phyloP scores from a whole-genome alignment of 1,140 invertebrate species.

The Drosophila paulistorum region DNA sequence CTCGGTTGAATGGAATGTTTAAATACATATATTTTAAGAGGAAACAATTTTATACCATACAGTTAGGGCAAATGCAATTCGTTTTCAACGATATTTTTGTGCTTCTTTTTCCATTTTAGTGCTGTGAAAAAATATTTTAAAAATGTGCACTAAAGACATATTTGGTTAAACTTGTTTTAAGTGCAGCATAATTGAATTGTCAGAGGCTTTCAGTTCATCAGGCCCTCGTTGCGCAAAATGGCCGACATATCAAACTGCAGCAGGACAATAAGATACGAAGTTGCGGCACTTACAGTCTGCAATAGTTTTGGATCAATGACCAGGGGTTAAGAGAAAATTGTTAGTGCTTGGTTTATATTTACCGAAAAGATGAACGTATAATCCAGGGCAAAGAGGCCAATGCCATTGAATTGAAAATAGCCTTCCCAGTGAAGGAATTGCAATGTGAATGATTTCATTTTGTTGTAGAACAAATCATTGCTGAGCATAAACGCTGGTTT shows the following conservation, averaged over 20 bases:
- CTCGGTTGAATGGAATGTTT: neutral
- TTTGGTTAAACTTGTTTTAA: constrained; percentile 7
- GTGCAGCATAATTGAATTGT: constrained; percentile 37
- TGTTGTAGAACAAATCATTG: constrained; percentile 81
- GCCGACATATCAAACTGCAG: constrained; percentile 82
- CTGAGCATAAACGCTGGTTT: constrained; percentile 81
- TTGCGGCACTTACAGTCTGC: constrained; percentile 81
- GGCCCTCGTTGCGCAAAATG: constrained; percentile 71
- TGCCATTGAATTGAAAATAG: constrained; percentile 81
- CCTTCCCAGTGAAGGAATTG: constrained; percentile 82
- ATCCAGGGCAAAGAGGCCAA: constrained; percentile 77
- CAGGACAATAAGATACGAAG: constrained; percentile 82
- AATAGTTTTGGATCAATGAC: constrained; percentile 30
- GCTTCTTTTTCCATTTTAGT: neutral
- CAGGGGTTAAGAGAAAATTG: neutral
- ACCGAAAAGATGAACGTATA: constrained; percentile 83
- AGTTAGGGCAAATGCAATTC: constrained; percentile 21
- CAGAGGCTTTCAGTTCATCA: constrained; percentile 51
- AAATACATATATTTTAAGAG: neutral
- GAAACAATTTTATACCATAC: neutral
- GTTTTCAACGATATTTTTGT: neutral
- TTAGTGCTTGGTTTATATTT: no score
- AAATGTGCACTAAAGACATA: neutral
- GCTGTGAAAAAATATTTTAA: constrained; percentile 4
- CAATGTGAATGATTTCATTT: constrained; percentile 82